Base-by-base conservation (phyloP, 2,888 invertebrate genomes). In the Aporophyla lueneburgensis region DNA sequence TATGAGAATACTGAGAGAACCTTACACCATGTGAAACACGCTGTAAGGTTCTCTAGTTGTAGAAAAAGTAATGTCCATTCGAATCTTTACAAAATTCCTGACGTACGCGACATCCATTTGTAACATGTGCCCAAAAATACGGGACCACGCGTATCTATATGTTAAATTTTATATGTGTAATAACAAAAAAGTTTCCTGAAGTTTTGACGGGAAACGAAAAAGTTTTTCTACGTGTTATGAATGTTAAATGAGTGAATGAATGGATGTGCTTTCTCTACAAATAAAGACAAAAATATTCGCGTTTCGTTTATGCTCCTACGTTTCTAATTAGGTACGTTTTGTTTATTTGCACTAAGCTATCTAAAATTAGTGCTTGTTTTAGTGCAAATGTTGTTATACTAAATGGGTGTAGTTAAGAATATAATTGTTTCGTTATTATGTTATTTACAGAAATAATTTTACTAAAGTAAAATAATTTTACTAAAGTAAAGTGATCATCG, bases 151-250 rank as follows among this genome's bases (percentile, higher is more conserved):
- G 21, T 67, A 62, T 80, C 9, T 62, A 74, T 76, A 83, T 76
- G 63, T 78, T 14, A 76, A 54, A 49, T 65, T 62, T 70, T 65
- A 58, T 33, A 43, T 71, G 33, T 62, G 49, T 68, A 73, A 72
- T 74, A 73, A 63, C 62, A 78, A 74, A 74, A 77, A 84, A 79
- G 56, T 70, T 66, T 40, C 40, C 19, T 9, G 67, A 81, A 81
- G 71, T 88, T 86, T 76, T 58, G 73, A 81, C 72, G 79, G 76
- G 62, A 78, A 87, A 81, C 76, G 80, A 82, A 86, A 87, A 87
- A 87, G 78, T 86, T 87, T 71, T 69, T 43, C 40, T 74, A 78
- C 85, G 79, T 81, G 80, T 71, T 82, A 76, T 86, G 87, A 88
- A 87, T 86, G 69, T 75, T 62, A 69, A 80, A 84, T 84, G 72